Evolutionary conservation across 2,888 invertebrate species (phyloP).

Genomic region (Chelonus formosanus): DNA sequence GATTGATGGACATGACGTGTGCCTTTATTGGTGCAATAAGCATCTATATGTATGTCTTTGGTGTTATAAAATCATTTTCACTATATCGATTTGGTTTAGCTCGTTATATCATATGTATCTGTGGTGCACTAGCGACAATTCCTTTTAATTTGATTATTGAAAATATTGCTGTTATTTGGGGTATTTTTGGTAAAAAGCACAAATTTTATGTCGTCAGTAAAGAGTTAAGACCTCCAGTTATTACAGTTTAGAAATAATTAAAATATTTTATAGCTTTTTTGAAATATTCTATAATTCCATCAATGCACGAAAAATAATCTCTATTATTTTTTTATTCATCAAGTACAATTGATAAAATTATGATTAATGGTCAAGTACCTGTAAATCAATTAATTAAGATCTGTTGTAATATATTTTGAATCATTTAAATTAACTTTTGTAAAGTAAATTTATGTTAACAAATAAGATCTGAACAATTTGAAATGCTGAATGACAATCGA

Average conservation of each 20-base stretch:
- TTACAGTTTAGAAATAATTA: constrained; percentile 40
- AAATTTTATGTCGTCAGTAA: constrained; percentile 98
- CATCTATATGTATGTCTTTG: constrained; percentile 97
- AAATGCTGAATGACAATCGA: too few species aligned
- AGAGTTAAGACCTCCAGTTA: constrained; percentile 76
- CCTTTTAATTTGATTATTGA: constrained; percentile 94
- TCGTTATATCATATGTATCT: constrained; percentile 80
- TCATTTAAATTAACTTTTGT: too few species aligned
- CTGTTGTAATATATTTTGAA: too few species aligned
- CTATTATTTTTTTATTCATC: too few species aligned
- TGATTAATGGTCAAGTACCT: too few species aligned
- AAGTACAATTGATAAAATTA: too few species aligned
- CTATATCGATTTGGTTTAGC: constrained; percentile 84
- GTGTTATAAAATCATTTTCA: constrained; percentile 95
- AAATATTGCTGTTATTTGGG: constrained; percentile 95
- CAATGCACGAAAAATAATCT: too few species aligned
- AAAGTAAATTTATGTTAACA: too few species aligned
- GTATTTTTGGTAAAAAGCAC: constrained; percentile 92
- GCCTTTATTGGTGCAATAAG: constrained; percentile 93
- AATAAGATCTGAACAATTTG: too few species aligned
- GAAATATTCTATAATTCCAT: not conserved
- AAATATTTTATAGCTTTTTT: not conserved
- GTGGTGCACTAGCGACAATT: constrained; percentile 88
- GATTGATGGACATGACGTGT: constrained; percentile 84
- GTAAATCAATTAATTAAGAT: too few species aligned